Evolutionary conservation across 2,113 vertebrate genomes (phyloP).

Genomic region (Potamarius usumacintae): DNA sequence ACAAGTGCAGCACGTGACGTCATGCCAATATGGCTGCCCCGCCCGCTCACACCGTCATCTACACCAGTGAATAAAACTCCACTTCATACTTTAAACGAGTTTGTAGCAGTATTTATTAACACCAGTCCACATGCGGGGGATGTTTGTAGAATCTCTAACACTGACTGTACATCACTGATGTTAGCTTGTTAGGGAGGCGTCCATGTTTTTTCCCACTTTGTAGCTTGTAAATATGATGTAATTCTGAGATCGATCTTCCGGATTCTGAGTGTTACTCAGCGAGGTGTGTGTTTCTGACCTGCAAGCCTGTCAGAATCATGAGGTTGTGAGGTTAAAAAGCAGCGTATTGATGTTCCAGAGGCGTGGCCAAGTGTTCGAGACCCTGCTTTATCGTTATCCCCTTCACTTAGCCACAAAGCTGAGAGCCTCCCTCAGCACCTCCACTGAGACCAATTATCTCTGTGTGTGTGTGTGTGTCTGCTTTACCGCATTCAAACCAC

Average conservation of each 20-base stretch:
- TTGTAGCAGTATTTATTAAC: no score
- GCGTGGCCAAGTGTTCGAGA: background rate
- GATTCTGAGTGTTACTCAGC: background rate
- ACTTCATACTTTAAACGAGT: no score
- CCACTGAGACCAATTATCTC: slow-evolving; percentile 29
- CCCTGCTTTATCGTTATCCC: background rate
- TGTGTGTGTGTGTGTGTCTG: slow-evolving; percentile 8
- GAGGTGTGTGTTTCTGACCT: background rate
- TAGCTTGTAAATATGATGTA: background rate
- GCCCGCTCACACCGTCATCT: no score
- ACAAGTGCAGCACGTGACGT: no score
- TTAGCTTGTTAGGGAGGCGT: background rate
- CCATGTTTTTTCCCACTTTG: background rate
- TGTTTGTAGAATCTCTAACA: no score
- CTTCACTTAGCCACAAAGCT: background rate
- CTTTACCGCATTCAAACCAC: background rate
- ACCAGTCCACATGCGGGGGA: no score
- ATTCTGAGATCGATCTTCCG: background rate
- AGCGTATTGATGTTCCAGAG: background rate
- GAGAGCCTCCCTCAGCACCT: background rate
- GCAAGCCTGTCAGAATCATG: no score
- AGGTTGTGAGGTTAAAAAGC: background rate
- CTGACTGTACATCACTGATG: no score
- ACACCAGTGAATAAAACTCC: no score
- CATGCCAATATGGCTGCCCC: no score